A percentile compares a stretch with the other conserved stretches of the same genome.
Evolutionary conservation across 2,888 invertebrate genomes (phyloP).

Genomic region (Papilio protenor): DNA sequence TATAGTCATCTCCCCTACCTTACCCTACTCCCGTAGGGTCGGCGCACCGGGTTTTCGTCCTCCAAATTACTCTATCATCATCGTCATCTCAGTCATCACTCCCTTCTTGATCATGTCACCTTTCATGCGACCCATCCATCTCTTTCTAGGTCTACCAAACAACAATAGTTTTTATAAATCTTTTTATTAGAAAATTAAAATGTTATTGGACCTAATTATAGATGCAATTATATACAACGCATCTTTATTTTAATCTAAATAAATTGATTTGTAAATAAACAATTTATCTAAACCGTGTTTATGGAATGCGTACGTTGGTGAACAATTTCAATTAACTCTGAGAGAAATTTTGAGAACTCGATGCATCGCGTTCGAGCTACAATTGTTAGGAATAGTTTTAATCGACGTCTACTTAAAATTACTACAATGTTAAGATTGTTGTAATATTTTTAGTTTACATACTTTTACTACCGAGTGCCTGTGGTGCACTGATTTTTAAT

Average conservation of each 20-base stretch:
- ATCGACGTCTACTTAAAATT: neutral
- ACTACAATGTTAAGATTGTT: neutral
- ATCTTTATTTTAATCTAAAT: neutral
- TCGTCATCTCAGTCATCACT: too few relatives aligned
- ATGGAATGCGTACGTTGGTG: neutral
- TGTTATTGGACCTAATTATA: too few relatives aligned
- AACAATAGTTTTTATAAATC: too few relatives aligned
- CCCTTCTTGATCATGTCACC: too few relatives aligned
- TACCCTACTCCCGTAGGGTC: too few relatives aligned
- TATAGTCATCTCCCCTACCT: too few relatives aligned
- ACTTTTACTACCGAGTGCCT: neutral
- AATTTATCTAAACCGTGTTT: slow-evolving; percentile 8
- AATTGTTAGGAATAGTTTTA: slow-evolving; percentile 28
- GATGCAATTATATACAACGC: too few relatives aligned
- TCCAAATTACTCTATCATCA: too few relatives aligned
- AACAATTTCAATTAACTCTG: slow-evolving; percentile 33
- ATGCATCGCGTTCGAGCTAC: slow-evolving; percentile 3
- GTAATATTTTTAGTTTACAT: neutral
- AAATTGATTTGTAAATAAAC: neutral
- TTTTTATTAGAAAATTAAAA: too few relatives aligned
- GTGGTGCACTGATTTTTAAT: neutral
- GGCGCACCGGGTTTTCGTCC: too few relatives aligned
- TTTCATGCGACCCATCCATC: too few relatives aligned
- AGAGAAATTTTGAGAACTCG: slow-evolving; percentile 19
- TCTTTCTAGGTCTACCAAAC: too few relatives aligned